Evolutionary conservation across 2,888 invertebrate genomes (phyloP), one percentile per base, ranked within the genome.

Genomic region (Mayetiola destructor): DNA sequence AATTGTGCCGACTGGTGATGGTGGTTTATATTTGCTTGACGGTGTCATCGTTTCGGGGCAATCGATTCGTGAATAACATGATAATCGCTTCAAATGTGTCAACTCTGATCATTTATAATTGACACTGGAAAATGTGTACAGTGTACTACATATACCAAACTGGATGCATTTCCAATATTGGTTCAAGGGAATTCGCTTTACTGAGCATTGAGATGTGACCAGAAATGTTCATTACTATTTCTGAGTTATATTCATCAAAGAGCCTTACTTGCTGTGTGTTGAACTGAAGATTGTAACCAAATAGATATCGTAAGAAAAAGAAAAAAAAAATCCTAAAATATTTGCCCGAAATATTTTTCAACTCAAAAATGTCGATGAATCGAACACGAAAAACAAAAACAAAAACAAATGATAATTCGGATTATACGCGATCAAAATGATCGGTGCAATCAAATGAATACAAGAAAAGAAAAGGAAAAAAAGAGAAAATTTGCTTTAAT

Each of bases 261-360:
- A 62, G 62, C 62, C 58, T 59, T 58, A 59, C 59, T 59, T 61
- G 61, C 61, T 62, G 61, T 62, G 62, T 62, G 62, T 58, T n/a
- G 61, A 61, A 62, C 60, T 56, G 48, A 61, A 60, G 60, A 61
- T 62, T 61, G 59, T 39, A 56, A 56, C 30, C 35, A 42, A 59
- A 55, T 10, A 57, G 54, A 21, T 18, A 29, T 39, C 42, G 16
- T 8, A 29, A 52, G 42, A 27, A 16, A 8, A 58, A 56, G 59
- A 55, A 27, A 48, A 55, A 61, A 61, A 60, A 61, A 59, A 48
- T 48, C 27, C 14, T 48, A 48, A 48, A 27, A 23, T 42, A 42
- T 42, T 42, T 16, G 48, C n/a, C 61, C 61, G 60, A 59, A 60
- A 61, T 58, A 60, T 42, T n/a, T 48, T 56, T 56, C n/a, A n/a